Conservation (phyloP, 2,113 vertebrate species). For the rat (Rattus norvegicus) region GRCr8 NC_086020.1:38382501-38383000, state of each 20-base stretch:
- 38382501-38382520: no score
- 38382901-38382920: slow-evolving; percentile 92
- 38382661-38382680: no score
- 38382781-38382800: neutral
- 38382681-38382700: no score
- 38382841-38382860: slow-evolving; percentile 93
- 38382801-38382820: slow-evolving; percentile 91
- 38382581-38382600: no score
- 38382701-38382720: neutral
- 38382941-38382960: slow-evolving; percentile 93
- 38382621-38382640: no score
- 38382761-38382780: slow-evolving; percentile 87
- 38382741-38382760: slow-evolving; percentile 93
- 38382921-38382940: slow-evolving; percentile 94
- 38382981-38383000: slow-evolving; percentile 95
- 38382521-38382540: no score
- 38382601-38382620: no score
- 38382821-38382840: slow-evolving; percentile 94
- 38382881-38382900: slow-evolving; percentile 90
- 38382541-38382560: no score
- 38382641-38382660: no score
- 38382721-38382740: slow-evolving; percentile 92
- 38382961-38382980: slow-evolving; percentile 93
- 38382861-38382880: slow-evolving; percentile 91
- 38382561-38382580: no score